Conservation (phyloP, 2,113 vertebrate species). For the Erythrolamprus reginae region DNA sequence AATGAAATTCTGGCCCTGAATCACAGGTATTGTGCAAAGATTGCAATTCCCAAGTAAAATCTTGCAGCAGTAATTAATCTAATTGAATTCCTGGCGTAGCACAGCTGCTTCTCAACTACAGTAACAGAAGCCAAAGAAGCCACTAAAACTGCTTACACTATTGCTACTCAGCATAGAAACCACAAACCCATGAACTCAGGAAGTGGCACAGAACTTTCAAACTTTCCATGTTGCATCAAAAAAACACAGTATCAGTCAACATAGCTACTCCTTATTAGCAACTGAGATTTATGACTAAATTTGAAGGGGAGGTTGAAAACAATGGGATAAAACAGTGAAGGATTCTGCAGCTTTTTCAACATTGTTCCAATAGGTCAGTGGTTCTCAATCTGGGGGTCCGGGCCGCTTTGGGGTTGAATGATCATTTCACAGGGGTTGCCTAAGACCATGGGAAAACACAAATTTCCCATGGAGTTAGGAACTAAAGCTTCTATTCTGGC, state of each 20-base stretch:
- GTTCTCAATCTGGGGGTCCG: no score
- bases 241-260: not conserved
- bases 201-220: not conserved
- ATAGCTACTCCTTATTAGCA: not conserved
- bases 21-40: not conserved
- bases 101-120: not conserved
- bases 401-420: no score
- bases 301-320: not conserved
- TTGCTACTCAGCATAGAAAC: rapidly evolving
- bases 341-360: no score
- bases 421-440: no score
- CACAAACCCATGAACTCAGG: not conserved
- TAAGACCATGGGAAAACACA: no score
- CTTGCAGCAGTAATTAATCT: slow-evolving; percentile 17
- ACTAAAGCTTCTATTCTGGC: no score
- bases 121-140: not conserved
- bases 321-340: not conserved
- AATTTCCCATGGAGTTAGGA: no score
- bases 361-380: not conserved
- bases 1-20: not conserved
- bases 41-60: not conserved
- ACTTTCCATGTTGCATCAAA: slow-evolving; percentile 8
- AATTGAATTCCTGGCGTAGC: not conserved
- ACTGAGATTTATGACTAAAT: not conserved
- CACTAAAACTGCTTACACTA: not conserved